phyloP scores from a whole-genome alignment of 2,113 vertebrate species.

The Mus spicilegus region DNA sequence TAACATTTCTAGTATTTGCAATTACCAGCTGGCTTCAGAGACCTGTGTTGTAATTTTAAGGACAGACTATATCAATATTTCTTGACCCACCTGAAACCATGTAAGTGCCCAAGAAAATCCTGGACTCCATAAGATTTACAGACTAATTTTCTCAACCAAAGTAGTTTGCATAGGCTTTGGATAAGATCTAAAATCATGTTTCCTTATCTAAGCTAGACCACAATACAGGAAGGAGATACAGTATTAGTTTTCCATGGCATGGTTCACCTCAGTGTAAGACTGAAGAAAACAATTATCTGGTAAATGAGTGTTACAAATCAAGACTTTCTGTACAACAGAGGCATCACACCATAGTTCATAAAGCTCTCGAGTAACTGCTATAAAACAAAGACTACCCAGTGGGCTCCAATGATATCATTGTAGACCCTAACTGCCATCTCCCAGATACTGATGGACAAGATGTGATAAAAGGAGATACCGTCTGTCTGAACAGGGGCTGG shows the following conservation, averaged over 20 bases:
- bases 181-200: constrained; percentile 76
- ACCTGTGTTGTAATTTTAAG: constrained; percentile 43
- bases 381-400: constrained; percentile 46
- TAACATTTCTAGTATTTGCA: constrained; percentile 22
- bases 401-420: constrained; percentile 16
- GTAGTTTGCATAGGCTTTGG: constrained; percentile 77
- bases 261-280: constrained; percentile 45
- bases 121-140: constrained; percentile 68
- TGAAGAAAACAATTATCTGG: constrained; percentile 73
- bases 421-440: neutral
- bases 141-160: constrained; percentile 74
- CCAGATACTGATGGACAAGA: constrained; percentile 42
- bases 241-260: constrained; percentile 63
- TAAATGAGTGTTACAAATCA: constrained; percentile 75
- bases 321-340: constrained; percentile 25
- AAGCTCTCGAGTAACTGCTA: neutral
- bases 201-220: constrained; percentile 71
- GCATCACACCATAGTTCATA: constrained; percentile 16
- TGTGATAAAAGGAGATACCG: constrained; percentile 42
- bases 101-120: constrained; percentile 63
- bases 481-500: neutral
- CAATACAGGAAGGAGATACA: constrained; percentile 66
- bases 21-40: constrained; percentile 53
- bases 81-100: constrained; percentile 61
- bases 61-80: constrained; percentile 55